These are phyloP conservation scores for Lithophane socia DNA, from an alignment of 2,888 invertebrate genomes.

Conservation along the genomic window DNA sequence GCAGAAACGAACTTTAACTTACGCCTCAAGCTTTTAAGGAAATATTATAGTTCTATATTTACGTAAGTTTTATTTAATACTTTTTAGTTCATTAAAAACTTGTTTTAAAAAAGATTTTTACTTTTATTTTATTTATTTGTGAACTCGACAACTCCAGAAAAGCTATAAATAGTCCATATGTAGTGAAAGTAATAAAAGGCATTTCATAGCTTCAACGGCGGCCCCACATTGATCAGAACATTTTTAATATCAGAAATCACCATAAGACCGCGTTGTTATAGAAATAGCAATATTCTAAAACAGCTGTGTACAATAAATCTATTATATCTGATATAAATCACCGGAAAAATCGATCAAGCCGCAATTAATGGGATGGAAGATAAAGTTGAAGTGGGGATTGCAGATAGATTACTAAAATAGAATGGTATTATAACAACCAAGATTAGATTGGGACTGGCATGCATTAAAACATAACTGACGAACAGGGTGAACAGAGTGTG, in stretches of 20 bases:
- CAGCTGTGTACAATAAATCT: background rate
- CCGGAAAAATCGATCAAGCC: slow-evolving; percentile 5
- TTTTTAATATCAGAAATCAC: background rate
- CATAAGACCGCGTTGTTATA: background rate
- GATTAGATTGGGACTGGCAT: slow-evolving; percentile 32
- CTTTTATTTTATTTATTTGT: no score
- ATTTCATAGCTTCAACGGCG: background rate
- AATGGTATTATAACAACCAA: slow-evolving; percentile 1
- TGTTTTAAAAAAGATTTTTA: no score
- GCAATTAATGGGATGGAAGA: slow-evolving; percentile 22
- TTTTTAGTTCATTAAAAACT: no score
- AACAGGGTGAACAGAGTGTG: no score
- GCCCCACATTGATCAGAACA: background rate
- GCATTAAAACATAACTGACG: background rate
- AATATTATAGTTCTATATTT: no score
- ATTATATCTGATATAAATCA: slow-evolving; percentile 13
- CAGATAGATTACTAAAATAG: slow-evolving; percentile 10
- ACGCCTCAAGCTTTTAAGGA: no score
- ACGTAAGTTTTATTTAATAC: no score
- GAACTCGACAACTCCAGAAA: no score
- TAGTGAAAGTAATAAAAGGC: background rate
- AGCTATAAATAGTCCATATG: background rate
- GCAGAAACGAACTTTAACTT: no score
- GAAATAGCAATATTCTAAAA: background rate
- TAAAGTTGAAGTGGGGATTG: slow-evolving; percentile 44